Base-by-base conservation (phyloP, 2,888 invertebrate genomes). In the Mythimna ferrago region DNA sequence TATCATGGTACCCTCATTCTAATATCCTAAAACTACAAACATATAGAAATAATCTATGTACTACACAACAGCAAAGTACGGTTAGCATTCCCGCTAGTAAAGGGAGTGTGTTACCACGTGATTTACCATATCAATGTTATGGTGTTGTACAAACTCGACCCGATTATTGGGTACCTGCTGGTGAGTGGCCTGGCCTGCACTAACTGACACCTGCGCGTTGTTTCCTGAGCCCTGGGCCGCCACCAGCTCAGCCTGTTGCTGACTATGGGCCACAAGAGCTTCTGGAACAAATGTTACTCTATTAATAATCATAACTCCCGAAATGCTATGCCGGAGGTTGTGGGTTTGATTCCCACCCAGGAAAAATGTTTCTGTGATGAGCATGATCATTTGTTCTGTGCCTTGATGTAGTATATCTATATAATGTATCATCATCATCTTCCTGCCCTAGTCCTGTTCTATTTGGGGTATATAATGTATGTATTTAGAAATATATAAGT, bases 61-160 rank as follows among this genome's bases (percentile, higher is more conserved):
- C 92, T 94, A 93, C 87, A 88, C 83, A 87, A 87, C 89, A 94
- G 92, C 92, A 83, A 88, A 80, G 86, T 87, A 89, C 64, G 69
- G 80, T 87, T 84, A 88, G 88, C 95, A 95, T 95, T 95, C 95
- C 92, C 82, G 93, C 93, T 92, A 94, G 85, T 92, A 95, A 91
- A 89, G 82, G 84, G 89, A 90, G 89, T 92, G 89, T 92, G 92
- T 95, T 93, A 94, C 92, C 94, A 93, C 92, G 72, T 93, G 90
- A 95, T 94, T 96, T 96, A 96, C 96, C 96, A 96, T 95, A 94
- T 96, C 96, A 93, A 95, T 94, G 94, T 93, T 96, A 96, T 96
- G 96, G 94, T 96, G 96, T 93, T 95, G 95, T 91, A 96, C 94
- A 95, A 96, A 96, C 89, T 96, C 96, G 92, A 96, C 95, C 94